Conservation (phyloP, 2,797 vertebrate species). For the Chromis chromis region DNA sequence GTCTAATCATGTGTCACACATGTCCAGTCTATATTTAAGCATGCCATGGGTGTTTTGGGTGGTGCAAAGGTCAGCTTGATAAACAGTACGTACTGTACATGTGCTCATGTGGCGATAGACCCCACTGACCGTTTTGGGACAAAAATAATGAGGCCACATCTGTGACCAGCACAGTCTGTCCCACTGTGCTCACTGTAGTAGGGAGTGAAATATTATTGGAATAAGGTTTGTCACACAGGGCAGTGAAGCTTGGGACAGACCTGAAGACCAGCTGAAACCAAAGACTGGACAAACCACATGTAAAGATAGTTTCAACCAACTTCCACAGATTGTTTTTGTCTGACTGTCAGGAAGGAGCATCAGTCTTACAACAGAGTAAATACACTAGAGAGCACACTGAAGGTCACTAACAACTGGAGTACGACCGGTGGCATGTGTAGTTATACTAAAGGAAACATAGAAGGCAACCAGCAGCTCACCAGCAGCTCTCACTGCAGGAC, state of each 20-base stretch:
- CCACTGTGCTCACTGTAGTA: background rate
- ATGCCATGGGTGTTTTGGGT: conserved; percentile 52
- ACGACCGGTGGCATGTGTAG: too few relatives aligned
- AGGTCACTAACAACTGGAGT: background rate
- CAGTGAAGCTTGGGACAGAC: background rate
- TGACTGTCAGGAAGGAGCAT: background rate
- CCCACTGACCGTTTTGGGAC: conserved; percentile 17
- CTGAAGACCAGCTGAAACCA: background rate
- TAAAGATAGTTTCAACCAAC: background rate
- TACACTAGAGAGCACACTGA: background rate
- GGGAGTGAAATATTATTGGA: background rate
- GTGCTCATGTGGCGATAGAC: conserved; percentile 32
- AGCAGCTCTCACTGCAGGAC: too few relatives aligned
- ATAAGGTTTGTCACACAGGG: background rate
- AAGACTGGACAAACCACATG: background rate
- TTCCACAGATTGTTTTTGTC: background rate
- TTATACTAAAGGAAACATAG: too few relatives aligned
- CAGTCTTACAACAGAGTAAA: background rate
- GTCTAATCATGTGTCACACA: conserved; percentile 54
- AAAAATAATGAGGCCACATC: conserved; percentile 51
- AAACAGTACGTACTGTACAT: conserved; percentile 32
- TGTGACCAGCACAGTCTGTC: conserved; percentile 23
- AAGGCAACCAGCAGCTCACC: too few relatives aligned
- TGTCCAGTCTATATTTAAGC: conserved; percentile 78
- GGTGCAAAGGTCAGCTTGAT: conserved; percentile 46